These are phyloP conservation scores for Peromyscus eremicus DNA, from an alignment of 2,797 vertebrate species.

Conservation along the genomic window DNA sequence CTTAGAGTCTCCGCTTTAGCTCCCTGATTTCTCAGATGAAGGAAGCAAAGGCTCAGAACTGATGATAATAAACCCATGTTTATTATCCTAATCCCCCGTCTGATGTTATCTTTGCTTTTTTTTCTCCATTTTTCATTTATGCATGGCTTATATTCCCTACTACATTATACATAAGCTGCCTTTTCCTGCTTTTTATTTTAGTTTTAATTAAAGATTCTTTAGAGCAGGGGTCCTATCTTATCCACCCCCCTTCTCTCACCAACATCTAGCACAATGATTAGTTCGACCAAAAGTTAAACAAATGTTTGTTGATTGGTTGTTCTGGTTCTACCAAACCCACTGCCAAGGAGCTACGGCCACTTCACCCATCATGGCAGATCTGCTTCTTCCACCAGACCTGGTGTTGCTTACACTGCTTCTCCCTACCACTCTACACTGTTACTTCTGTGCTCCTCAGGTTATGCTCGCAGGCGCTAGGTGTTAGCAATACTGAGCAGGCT, in stretches of 20 bases:
- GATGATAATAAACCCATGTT: neutral
- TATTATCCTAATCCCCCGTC: neutral
- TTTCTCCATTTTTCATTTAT: neutral
- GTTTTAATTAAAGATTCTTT: constrained; percentile 58
- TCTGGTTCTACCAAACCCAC: fast-evolving
- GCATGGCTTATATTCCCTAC: neutral
- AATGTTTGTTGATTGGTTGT: neutral
- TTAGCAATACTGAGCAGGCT: neutral
- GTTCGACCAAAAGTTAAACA: neutral
- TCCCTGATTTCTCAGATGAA: neutral
- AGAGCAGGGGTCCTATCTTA: constrained; percentile 4
- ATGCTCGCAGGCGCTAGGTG: neutral
- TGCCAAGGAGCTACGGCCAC: neutral
- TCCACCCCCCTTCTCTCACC: neutral
- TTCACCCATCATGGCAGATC: neutral
- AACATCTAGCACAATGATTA: neutral
- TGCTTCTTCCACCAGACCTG: neutral
- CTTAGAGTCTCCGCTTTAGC: fast-evolving
- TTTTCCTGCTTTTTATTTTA: constrained; percentile 13
- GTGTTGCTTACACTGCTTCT: fast-evolving
- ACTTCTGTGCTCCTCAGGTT: neutral
- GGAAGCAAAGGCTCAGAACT: neutral
- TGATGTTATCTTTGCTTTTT: neutral
- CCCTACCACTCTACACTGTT: fast-evolving
- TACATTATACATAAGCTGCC: constrained; percentile 1